These are phyloP conservation scores for Himalopsyche tibetana DNA, from an alignment of 2,888 invertebrate species.

Conservation along the genomic window DNA sequence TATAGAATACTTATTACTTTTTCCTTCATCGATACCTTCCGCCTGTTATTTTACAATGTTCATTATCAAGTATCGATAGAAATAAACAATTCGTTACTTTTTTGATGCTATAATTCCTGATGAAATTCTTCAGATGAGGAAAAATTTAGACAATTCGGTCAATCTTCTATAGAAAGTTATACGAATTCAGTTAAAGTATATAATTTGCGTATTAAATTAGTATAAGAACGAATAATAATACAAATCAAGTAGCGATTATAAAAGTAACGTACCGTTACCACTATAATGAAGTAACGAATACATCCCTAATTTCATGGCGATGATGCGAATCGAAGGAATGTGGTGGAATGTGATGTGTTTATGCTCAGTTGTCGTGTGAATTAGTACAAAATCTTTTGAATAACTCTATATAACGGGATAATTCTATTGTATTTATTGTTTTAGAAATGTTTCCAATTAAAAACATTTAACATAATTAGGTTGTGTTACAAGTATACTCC, in stretches of 20 bases:
- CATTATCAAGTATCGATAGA: background rate
- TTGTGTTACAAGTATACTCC: constrained; percentile 37
- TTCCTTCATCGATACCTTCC: too few relatives aligned
- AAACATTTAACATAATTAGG: background rate
- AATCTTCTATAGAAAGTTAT: too few relatives aligned
- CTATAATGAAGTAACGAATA: constrained; percentile 15
- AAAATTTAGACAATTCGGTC: background rate
- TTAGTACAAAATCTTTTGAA: constrained; percentile 58
- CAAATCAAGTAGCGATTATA: constrained; percentile 4
- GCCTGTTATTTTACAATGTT: background rate
- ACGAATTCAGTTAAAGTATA: too few relatives aligned
- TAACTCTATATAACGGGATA: constrained; percentile 54
- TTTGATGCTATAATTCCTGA: too few relatives aligned
- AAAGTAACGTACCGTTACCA: background rate
- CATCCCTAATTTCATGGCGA: constrained; percentile 50
- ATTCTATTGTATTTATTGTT: constrained; percentile 23
- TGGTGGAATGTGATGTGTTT: constrained; percentile 60
- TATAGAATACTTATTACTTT: too few relatives aligned
- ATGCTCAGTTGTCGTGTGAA: constrained; percentile 61
- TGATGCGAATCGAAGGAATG: constrained; percentile 62
- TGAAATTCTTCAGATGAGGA: too few relatives aligned
- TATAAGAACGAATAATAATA: background rate
- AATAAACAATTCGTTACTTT: background rate
- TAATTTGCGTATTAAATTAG: too few relatives aligned
- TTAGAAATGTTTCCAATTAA: constrained; percentile 42